Conservation (phyloP, 2,797 vertebrate species). For the Numenius phaeopus region DNA sequence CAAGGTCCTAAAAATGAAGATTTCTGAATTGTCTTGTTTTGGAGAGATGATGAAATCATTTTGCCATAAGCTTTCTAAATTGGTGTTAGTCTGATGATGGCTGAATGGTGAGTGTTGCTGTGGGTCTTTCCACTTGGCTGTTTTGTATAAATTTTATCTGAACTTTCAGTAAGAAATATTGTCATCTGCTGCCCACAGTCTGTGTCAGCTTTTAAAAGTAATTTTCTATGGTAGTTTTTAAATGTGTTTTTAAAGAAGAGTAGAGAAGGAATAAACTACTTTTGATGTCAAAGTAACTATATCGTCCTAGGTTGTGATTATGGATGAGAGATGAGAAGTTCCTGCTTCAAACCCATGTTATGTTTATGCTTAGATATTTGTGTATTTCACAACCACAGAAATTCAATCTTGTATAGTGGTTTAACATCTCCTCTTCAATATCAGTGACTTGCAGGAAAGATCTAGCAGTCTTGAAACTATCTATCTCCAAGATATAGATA, state of each 20-base stretch:
- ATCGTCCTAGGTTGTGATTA: not conserved
- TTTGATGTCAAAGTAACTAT: not conserved
- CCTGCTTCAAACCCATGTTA: not conserved
- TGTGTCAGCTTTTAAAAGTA: not conserved
- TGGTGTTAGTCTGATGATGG: not conserved
- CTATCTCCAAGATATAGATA: not conserved
- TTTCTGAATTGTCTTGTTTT: not conserved
- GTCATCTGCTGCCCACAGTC: not conserved
- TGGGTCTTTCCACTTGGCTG: not conserved
- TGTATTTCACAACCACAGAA: not conserved
- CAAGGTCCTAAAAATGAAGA: not conserved
- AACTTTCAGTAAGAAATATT: not conserved
- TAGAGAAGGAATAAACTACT: not conserved
- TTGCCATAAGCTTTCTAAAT: not conserved
- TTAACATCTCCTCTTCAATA: not conserved
- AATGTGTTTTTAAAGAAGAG: not conserved
- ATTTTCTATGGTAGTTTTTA: not conserved
- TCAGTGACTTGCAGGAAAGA: not conserved
- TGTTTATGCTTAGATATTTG: not conserved
- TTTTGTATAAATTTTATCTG: not conserved
- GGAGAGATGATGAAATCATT: not conserved
- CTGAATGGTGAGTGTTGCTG: not conserved
- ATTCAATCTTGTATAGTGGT: not conserved
- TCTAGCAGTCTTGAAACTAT: not conserved
- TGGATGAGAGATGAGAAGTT: not conserved